Percentiles rank a stretch among this genome's conserved stretches.
These are phyloP conservation scores for Thera obeliscata DNA, from an alignment of 2,888 invertebrate genomes.

Conservation along the genomic window DNA sequence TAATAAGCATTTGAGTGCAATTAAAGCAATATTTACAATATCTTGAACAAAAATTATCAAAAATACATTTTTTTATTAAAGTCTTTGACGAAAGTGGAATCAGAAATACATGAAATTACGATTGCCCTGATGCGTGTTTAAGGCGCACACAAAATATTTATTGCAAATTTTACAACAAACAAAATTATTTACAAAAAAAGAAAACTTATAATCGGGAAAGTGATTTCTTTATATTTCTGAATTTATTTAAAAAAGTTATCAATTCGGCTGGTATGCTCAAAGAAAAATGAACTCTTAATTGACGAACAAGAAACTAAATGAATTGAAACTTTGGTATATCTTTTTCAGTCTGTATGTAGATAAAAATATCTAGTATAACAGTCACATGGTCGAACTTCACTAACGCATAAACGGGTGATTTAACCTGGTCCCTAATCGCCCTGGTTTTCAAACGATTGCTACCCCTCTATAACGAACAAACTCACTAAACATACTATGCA, in stretches of 20 bases:
- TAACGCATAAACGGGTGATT: constrained; percentile 1
- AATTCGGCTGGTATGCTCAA: constrained; percentile 3
- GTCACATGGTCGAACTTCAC: constrained; percentile 1
- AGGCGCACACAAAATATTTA: constrained; percentile 16
- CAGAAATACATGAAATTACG: constrained; percentile 14
- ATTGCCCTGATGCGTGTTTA: constrained; percentile 4
- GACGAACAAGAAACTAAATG: constrained; percentile 23
- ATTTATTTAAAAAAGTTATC: background rate
- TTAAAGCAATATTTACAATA: background rate
- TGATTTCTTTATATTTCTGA: constrained; percentile 18
- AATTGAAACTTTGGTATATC: constrained; percentile 6
- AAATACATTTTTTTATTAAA: constrained; percentile 13
- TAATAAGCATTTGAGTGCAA: no score
- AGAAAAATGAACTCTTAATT: constrained; percentile 3
- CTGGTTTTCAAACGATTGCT: no score
- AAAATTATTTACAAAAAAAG: constrained; percentile 10
- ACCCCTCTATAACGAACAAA: no score
- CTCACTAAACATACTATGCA: no score
- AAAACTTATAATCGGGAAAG: constrained; percentile 3
- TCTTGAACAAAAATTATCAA: background rate
- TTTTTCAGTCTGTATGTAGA: no score
- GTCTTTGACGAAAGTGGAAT: background rate
- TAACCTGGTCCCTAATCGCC: no score
- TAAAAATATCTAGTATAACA: background rate
- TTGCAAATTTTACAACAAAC: constrained; percentile 13